Conservation (phyloP, 2,888 invertebrate genomes). For the Pteria penguin region DNA sequence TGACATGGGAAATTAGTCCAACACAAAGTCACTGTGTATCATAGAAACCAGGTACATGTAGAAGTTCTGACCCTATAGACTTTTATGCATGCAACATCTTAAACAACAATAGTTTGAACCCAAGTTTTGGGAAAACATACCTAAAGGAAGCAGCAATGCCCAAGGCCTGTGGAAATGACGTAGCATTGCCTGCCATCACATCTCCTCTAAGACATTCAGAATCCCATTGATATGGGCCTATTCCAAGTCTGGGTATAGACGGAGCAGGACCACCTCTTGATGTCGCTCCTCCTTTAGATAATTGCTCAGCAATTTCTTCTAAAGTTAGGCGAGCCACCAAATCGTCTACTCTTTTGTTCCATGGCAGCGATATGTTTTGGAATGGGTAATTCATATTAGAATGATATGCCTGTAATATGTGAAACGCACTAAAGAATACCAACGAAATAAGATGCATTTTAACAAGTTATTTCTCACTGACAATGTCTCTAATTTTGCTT, state of each 20-base stretch:
- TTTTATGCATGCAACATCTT: no score
- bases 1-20: no score
- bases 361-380: conserved; percentile 69
- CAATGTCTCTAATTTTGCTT: no score
- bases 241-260: conserved; percentile 69
- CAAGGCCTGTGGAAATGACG: conserved; percentile 76
- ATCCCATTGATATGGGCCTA: conserved; percentile 74
- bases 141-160: conserved; percentile 77
- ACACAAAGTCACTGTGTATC: no score
- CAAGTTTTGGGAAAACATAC: no score
- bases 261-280: conserved; percentile 69
- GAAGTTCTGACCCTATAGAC: no score
- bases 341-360: conserved; percentile 73
- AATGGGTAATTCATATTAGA: conserved; percentile 76
- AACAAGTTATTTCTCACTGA: no score
- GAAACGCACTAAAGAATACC: no score
- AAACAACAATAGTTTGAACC: no score
- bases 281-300: conserved; percentile 65
- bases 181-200: conserved; percentile 71
- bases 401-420: no score
- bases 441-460: no score
- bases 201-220: conserved; percentile 77
- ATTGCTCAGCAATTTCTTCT: conserved; percentile 69
- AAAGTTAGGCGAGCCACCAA: conserved; percentile 70
- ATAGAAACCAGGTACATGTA: no score